Evolutionary conservation across 2,888 invertebrate genomes (phyloP).

Genomic region (Tetragonula carbonaria): DNA sequence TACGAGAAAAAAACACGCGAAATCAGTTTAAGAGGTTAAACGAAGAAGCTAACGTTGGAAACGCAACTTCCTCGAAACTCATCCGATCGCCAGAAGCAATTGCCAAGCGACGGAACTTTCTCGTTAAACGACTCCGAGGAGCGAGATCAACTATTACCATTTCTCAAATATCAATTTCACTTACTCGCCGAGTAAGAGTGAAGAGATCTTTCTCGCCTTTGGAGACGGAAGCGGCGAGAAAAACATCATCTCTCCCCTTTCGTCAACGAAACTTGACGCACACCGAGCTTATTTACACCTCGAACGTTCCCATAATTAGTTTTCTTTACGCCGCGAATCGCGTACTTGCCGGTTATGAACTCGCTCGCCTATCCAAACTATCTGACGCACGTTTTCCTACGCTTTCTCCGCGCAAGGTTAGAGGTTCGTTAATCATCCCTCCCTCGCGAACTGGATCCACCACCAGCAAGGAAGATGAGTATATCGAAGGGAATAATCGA

Average conservation of each 20-base stretch:
- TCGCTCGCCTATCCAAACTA: slow-evolving; percentile 17
- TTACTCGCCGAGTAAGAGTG: not conserved
- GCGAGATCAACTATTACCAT: not conserved
- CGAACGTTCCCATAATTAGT: slow-evolving; percentile 13
- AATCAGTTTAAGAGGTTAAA: too few relatives aligned
- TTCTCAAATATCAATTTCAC: not conserved
- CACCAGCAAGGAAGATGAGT: not conserved
- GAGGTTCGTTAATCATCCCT: slow-evolving; percentile 42
- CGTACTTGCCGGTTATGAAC: slow-evolving; percentile 14
- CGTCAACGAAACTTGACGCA: not conserved
- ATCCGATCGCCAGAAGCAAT: not conserved
- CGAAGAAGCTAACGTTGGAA: not conserved
- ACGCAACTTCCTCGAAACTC: not conserved
- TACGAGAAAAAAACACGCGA: too few relatives aligned
- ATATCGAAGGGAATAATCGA: slow-evolving; percentile 31
- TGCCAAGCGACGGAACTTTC: not conserved
- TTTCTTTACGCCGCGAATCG: not conserved
- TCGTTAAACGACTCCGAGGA: not conserved
- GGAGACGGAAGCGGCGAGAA: too few relatives aligned
- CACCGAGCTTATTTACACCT: not conserved
- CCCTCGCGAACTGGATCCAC: not conserved
- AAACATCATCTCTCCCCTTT: not conserved
- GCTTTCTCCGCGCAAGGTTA: not conserved
- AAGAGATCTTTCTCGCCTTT: too few relatives aligned
- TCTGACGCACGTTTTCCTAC: not conserved